These are phyloP conservation scores for Pelobates fuscus DNA, from an alignment of 2,113 vertebrate species.

Conservation along the genomic window DNA sequence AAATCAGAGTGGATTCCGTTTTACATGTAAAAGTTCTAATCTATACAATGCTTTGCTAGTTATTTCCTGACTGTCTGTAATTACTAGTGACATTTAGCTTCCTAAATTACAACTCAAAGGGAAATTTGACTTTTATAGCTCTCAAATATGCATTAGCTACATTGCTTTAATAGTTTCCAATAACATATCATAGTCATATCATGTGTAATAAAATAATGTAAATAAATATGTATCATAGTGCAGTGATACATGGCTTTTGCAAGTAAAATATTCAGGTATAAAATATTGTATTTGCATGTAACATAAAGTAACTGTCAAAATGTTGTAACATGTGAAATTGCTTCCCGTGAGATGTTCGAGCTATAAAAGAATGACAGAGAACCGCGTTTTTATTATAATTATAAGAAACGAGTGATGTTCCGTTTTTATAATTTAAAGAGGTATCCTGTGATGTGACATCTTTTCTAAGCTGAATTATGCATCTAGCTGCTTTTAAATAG, in stretches of 20 bases:
- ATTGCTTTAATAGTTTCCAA: constrained; percentile 21
- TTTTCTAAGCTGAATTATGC: constrained; percentile 79
- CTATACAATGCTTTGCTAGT: constrained; percentile 35
- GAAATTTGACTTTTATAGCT: constrained; percentile 28
- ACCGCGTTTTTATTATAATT: constrained; percentile 80
- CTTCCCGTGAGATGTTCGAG: constrained; percentile 75
- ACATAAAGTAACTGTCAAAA: constrained; percentile 79
- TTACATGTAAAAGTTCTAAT: constrained; percentile 1
- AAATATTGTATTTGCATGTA: constrained; percentile 74
- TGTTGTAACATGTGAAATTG: constrained; percentile 79
- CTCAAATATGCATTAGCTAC: constrained; percentile 6
- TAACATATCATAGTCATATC: constrained; percentile 22
- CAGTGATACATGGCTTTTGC: not conserved
- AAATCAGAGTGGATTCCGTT: not conserved
- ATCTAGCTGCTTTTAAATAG: constrained; percentile 80
- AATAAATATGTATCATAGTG: not conserved
- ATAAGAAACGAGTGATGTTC: constrained; percentile 74
- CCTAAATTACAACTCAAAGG: constrained; percentile 36
- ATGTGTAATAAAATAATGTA: not conserved
- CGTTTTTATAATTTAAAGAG: constrained; percentile 73
- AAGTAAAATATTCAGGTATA: constrained; percentile 70
- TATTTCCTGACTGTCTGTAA: constrained; percentile 57
- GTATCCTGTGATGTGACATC: constrained; percentile 82
- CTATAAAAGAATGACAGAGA: constrained; percentile 78
- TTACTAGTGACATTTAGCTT: constrained; percentile 22